Evolutionary conservation across 2,113 vertebrate species (phyloP).

Genomic region (human (Homo sapiens)): GRCh38 chr1:237389501-237390000

Average conservation of each 20-base stretch:
- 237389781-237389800: background rate
- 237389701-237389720: background rate
- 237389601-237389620: too few species aligned
- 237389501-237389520: background rate
- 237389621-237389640: rapidly evolving
- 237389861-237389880: background rate
- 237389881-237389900: background rate
- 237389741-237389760: background rate
- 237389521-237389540: background rate
- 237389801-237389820: background rate
- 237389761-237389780: background rate
- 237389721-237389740: background rate
- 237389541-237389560: background rate
- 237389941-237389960: background rate
- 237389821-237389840: background rate
- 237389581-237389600: background rate
- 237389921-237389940: background rate
- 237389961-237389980: background rate
- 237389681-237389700: background rate
- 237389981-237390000: background rate
- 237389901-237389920: background rate
- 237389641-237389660: background rate
- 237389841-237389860: background rate
- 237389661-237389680: background rate
- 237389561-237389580: background rate